Evolutionary conservation across 2,113 vertebrate species (phyloP).

Genomic region (Scalopus aquaticus): DNA sequence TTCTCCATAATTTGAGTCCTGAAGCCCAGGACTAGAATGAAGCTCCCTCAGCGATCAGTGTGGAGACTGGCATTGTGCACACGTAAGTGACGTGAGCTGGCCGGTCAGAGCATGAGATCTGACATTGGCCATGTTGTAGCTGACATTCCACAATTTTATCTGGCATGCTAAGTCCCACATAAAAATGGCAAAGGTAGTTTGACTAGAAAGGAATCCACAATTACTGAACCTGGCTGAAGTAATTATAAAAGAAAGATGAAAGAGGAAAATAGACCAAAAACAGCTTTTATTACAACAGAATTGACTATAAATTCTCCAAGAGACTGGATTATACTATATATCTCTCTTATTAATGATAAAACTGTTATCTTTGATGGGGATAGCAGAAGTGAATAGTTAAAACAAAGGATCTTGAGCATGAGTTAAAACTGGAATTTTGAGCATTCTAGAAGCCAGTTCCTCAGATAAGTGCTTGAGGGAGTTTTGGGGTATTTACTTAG

Average conservation of each 20-base stretch:
- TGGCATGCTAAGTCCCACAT: neutral
- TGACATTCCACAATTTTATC: neutral
- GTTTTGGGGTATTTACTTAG: neutral
- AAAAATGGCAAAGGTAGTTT: neutral
- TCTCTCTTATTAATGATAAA: neutral
- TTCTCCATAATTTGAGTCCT: neutral
- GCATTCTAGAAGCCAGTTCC: neutral
- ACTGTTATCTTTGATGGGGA: neutral
- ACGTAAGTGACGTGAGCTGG: neutral
- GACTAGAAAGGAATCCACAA: neutral
- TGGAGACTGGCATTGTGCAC: neutral
- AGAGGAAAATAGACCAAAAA: neutral
- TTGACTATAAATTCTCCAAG: constrained; percentile 27
- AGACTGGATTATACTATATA: neutral
- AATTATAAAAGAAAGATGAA: constrained; percentile 25
- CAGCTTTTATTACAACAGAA: constrained; percentile 38
- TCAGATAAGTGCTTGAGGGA: neutral
- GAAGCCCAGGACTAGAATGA: neutral
- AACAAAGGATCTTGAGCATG: neutral
- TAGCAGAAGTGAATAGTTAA: neutral
- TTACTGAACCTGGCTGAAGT: neutral
- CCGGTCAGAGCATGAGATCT: fast-evolving
- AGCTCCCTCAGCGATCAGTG: neutral
- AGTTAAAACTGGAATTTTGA: neutral
- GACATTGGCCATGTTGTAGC: neutral